These are phyloP conservation scores for Bambusicola thoracicus DNA, from an alignment of 2,113 vertebrate species.

Conservation along the genomic window DNA sequence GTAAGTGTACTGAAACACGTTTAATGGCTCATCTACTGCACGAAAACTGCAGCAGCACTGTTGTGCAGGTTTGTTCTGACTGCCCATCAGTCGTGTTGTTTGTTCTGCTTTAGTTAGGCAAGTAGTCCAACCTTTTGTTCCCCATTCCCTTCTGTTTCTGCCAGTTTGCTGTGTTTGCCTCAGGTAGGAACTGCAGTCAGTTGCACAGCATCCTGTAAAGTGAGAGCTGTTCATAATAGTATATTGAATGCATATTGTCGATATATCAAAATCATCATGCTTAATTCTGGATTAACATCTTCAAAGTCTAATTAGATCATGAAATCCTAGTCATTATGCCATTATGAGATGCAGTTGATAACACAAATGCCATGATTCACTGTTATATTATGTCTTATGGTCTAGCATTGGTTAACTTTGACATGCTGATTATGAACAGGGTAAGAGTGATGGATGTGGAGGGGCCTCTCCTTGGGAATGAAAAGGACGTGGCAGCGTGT, in stretches of 20 bases:
- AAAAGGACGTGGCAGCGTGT: neutral
- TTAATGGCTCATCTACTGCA: neutral
- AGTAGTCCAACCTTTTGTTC: neutral
- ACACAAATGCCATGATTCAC: neutral
- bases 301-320: neutral
- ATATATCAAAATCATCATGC: neutral
- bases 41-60: neutral
- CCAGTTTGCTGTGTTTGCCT: neutral
- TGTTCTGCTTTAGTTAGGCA: neutral
- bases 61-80: neutral
- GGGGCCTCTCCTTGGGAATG: neutral
- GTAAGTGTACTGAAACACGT: neutral
- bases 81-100: neutral
- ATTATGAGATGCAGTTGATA: neutral
- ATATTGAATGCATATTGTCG: neutral
- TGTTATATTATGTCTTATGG: neutral
- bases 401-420: constrained; percentile 14
- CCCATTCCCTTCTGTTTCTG: neutral
- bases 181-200: neutral
- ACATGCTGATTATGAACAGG: neutral
- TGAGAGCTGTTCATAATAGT: neutral
- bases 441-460: neutral
- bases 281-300: neutral
- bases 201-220: neutral
- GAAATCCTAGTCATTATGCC: neutral